Conservation (phyloP, 2,113 vertebrate genomes). For the Sardina pilchardus region DNA sequence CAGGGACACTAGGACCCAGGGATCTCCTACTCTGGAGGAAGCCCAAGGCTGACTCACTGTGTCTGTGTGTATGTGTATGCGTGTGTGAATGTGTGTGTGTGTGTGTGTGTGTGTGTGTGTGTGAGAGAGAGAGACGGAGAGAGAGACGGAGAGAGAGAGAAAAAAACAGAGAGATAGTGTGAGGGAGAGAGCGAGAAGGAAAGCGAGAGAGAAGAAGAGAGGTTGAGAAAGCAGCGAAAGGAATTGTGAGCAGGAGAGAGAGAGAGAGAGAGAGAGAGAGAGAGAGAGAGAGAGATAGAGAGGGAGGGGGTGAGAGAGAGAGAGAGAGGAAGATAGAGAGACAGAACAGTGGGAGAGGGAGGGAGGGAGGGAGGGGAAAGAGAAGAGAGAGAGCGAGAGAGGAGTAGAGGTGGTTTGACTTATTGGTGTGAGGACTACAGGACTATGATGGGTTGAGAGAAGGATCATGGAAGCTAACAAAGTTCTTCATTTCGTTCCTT, state of each 20-base stretch:
- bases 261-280: slow-evolving; percentile 64
- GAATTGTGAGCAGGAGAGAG: slow-evolving; percentile 20
- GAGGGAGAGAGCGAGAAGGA: slow-evolving; percentile 57
- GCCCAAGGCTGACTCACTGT: slow-evolving; percentile 78
- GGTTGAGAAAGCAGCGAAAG: background rate
- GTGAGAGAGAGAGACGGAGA: background rate
- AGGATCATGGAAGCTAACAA: slow-evolving; percentile 78
- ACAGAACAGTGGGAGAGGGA: slow-evolving; percentile 51
- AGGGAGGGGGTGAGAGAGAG: slow-evolving; percentile 58
- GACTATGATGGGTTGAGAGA: slow-evolving; percentile 79
- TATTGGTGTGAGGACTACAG: slow-evolving; percentile 72
- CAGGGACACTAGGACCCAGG: slow-evolving; percentile 73
- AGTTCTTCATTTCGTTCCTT: slow-evolving; percentile 81
- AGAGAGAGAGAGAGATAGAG: slow-evolving; percentile 60
- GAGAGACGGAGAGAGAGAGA: slow-evolving; percentile 28
- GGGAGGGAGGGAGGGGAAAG: slow-evolving; percentile 52
- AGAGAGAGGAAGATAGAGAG: slow-evolving; percentile 34
- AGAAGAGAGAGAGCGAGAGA: slow-evolving; percentile 62
- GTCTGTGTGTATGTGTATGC: slow-evolving; percentile 60
- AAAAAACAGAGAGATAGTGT: background rate
- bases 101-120: background rate
- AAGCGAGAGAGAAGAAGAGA: slow-evolving; percentile 13
- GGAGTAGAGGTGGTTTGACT: slow-evolving; percentile 76
- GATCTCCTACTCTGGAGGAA: slow-evolving; percentile 54
- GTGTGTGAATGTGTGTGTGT: background rate